Base-by-base conservation (phyloP, 1,140 invertebrate genomes). In the Neelides sp. region DNA sequence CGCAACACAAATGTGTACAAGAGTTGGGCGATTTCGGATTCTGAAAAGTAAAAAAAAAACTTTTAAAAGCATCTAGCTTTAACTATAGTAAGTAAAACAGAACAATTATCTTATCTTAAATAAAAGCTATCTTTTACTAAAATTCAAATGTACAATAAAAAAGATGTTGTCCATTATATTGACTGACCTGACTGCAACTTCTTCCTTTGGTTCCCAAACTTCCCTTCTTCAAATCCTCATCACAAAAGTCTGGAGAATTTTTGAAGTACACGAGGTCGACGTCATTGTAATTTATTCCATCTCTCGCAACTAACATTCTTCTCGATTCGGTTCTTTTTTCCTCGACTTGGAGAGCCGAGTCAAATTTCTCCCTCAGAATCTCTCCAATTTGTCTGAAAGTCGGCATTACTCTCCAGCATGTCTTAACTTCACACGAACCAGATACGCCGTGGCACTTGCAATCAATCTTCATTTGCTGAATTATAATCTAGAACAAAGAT, bases 401-500 rank as follows among this genome's bases (percentile, higher is more conserved):
- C 34, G 76, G 74, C 53, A 79, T 68, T 4, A 76, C 76, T 41
- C 72, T 64, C 78, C 78, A 80, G 59, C 78, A 80, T 1, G 78
- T 80, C 35, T 76, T 70, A 5, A 79, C 69, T 39, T 75, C 74
- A 61, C 78, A 80, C 3, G 78, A 78, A 4, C 78, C 78, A 13
- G 76, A 78, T 3, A 79, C 77, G 0, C 78, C 78, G 60, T 79
- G 78, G 61, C 78, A 80, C 61, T 80, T 80, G 64, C 78, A 80
- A 58, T 78, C 72, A 37, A 75, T 64, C 41, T 68, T 71, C 54
- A 77, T 61, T 50, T 73, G 73, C 41, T 70, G 67, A 47, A 72
- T 70, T 22, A 75, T 71, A 20, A 71, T 71, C 73, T 75, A 48
- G 2, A 47, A 46, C 23, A 55, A 50, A 48, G 46, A 17, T 22